phyloP scores from a whole-genome alignment of 2,113 vertebrate genomes.

The Uria aalge region DNA sequence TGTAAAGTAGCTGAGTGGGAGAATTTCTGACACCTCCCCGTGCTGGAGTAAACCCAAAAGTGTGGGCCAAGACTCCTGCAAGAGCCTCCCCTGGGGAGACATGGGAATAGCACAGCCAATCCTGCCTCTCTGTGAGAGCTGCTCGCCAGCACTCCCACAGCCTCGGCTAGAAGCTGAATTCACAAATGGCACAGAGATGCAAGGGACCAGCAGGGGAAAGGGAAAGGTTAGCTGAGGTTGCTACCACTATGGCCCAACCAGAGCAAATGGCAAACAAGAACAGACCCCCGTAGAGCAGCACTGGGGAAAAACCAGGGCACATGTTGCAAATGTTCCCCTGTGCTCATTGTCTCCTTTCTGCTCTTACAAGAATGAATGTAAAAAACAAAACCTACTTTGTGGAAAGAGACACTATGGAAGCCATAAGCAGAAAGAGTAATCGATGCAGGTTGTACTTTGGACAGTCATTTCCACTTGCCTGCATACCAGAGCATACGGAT shows the following conservation, averaged over 20 bases:
- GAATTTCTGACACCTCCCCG: constrained; percentile 19
- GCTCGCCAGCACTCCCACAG: not conserved
- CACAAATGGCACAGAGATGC: not conserved
- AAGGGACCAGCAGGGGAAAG: not conserved
- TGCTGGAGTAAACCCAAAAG: constrained; percentile 16
- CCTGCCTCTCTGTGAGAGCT: not conserved
- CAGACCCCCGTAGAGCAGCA: not conserved
- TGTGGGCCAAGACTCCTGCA: not conserved
- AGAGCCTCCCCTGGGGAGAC: not conserved
- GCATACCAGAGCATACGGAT: not conserved
- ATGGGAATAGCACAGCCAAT: not conserved
- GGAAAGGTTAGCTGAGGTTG: constrained; percentile 3
- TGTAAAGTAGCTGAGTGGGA: constrained; percentile 19
- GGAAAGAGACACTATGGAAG: not conserved
- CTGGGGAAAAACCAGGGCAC: rapidly evolving
- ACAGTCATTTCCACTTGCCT: not conserved
- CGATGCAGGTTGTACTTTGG: not conserved
- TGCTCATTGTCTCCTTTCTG: not conserved
- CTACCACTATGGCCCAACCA: not conserved
- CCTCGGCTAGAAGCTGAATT: not conserved
- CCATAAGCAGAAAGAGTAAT: not conserved
- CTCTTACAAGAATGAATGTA: not conserved
- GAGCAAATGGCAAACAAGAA: not conserved
- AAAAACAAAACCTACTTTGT: not conserved
- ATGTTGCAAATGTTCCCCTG: not conserved